phyloP scores from a whole-genome alignment of 2,797 vertebrate species.

The Rhinogobio ventralis region DNA sequence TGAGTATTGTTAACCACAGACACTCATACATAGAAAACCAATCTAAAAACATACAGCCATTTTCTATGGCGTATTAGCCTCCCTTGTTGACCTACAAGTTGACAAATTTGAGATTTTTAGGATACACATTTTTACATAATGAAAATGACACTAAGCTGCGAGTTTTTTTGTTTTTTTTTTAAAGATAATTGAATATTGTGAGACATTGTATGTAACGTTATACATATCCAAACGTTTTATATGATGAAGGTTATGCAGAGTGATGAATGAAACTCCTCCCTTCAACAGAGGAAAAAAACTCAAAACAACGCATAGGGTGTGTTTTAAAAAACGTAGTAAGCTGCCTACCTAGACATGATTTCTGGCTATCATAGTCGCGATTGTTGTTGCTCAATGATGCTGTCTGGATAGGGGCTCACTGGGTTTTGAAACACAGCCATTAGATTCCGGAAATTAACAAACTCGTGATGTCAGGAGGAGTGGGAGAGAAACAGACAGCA shows the following conservation, averaged over 20 bases:
- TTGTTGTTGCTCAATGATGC: neutral
- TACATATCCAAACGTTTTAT: neutral
- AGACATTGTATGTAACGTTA: too few species aligned
- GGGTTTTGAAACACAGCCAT: slow-evolving; percentile 59
- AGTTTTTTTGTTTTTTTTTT: neutral
- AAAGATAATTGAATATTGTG: neutral
- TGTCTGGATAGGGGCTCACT: slow-evolving; percentile 59
- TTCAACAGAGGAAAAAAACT: neutral
- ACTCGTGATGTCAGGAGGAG: slow-evolving; percentile 80
- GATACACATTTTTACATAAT: neutral
- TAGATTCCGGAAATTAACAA: slow-evolving; percentile 76
- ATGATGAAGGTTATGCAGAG: neutral
- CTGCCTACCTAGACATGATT: neutral
- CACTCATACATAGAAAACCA: too few species aligned
- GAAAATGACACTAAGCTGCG: neutral
- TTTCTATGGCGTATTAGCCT: neutral
- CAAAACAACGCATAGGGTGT: neutral
- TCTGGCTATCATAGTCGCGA: neutral
- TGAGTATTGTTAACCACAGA: neutral
- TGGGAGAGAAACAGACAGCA: slow-evolving; percentile 25
- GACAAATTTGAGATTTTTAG: neutral
- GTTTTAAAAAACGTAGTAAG: neutral
- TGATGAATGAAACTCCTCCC: slow-evolving; percentile 27
- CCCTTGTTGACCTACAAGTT: neutral
- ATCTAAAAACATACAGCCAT: rapidly evolving